Percentiles rank a stretch among this genome's conserved stretches.
Conservation (phyloP, 2,888 invertebrate species). For the Synergus japonicus region DNA sequence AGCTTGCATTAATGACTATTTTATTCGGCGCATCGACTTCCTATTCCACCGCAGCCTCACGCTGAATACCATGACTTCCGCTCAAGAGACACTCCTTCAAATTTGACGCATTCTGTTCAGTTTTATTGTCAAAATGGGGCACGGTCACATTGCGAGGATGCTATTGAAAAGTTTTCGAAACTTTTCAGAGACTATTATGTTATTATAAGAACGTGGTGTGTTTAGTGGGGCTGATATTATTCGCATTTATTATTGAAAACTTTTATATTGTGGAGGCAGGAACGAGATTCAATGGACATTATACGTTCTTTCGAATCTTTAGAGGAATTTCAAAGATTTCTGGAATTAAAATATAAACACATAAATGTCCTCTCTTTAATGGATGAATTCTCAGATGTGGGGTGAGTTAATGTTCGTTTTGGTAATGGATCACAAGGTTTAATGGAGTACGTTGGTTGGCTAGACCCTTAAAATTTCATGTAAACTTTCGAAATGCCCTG, state of each 20-base stretch:
- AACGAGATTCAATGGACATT: background rate
- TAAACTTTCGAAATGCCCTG: background rate
- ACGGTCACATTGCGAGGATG: background rate
- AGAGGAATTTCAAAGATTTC: background rate
- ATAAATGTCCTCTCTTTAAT: background rate
- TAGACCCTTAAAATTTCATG: too few species aligned
- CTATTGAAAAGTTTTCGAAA: background rate
- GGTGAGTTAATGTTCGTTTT: background rate
- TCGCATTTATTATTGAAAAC: background rate
- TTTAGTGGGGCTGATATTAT: background rate
- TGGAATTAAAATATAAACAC: background rate
- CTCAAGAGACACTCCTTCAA: conserved; percentile 32
- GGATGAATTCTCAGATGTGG: background rate
- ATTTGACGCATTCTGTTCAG: background rate
- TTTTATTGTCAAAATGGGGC: conserved; percentile 23
- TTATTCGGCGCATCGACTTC: conserved; percentile 46
- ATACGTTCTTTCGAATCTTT: background rate
- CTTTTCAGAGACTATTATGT: background rate
- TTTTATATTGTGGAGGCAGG: background rate
- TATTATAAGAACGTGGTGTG: background rate
- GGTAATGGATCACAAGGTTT: background rate
- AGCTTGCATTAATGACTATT: conserved; percentile 59
- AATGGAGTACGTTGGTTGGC: background rate
- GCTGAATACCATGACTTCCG: conserved; percentile 38
- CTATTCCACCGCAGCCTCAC: conserved; percentile 9